Evolutionary conservation across 1,140 invertebrate genomes (phyloP), one percentile per base, ranked within the genome.

Genomic region (Drosophila rufa): DNA sequence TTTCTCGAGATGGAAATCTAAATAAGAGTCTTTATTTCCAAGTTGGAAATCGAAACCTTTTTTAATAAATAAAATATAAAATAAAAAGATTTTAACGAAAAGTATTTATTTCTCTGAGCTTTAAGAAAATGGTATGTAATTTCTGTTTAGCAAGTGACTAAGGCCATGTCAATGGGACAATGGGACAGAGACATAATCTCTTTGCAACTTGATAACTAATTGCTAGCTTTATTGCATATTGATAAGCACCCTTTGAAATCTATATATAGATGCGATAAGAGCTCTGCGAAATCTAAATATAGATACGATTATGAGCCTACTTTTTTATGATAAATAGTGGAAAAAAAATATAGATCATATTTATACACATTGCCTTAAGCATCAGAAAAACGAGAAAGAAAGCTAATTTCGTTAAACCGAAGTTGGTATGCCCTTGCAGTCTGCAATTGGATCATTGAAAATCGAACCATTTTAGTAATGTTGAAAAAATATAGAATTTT

Each of bases 1-100:
- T 36, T 66, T 15, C n/a, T 62, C 15, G 22, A n/a, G 27, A 25
- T 19, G 19, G 19, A 43, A 45, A 62, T 36, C 62, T 42, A 36
- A 36, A 11, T 9, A 30, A 30, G 27, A 30, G 6, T 4, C 27
- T 30, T 30, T 7, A 30, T 30, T 30, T 30, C 1, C 27, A 30
- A 30, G 6, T 7, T 30, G 27, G 1, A 5, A 30, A 30, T 30
- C 27, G 0, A 60, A 65, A 17, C 53, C 36, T 7, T 53, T 15
- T 40, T n/a, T n/a, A 40, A 40, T 56, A 56, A 56, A 56, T n/a
- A 8, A 40, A 25, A 40, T 40, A 40, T 25, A n/a, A 11, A 15
- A n/a, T 3, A 15, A 9, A 3, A 8, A 38, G 2, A 25, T 4
- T 40, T 0, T 11, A 40, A 11, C 22, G 1, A 36, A 11, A 25